These are phyloP conservation scores for Xestobium rufovillosum DNA, from an alignment of 2,888 invertebrate species.

Conservation along the genomic window DNA sequence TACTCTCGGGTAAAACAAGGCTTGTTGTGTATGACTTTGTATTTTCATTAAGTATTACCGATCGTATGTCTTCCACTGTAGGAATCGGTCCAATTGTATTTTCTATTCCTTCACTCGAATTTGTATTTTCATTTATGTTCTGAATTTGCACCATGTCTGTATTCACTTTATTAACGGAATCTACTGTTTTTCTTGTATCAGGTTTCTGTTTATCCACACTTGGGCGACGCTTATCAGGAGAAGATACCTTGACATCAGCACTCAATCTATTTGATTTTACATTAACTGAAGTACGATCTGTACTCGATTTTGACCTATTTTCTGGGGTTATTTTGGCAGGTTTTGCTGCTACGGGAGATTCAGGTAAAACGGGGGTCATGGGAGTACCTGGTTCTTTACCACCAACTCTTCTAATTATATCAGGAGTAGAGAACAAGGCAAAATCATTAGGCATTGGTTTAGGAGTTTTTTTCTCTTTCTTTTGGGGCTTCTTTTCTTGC, in stretches of 20 bases:
- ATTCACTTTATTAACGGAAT: slow-evolving; percentile 1
- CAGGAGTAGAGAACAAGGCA: slow-evolving; percentile 69
- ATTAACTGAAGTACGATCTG: slow-evolving; percentile 23
- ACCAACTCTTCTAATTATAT: slow-evolving; percentile 63
- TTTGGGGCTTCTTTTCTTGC: slow-evolving; percentile 33
- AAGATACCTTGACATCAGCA: slow-evolving; percentile 25
- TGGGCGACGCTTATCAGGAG: not conserved
- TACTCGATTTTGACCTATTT: slow-evolving; percentile 34
- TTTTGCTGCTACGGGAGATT: slow-evolving; percentile 24
- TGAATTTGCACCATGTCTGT: not conserved
- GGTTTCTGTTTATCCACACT: not conserved
- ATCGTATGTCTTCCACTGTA: slow-evolving; percentile 35
- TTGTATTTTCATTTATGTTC: not conserved
- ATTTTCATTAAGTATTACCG: slow-evolving; percentile 37
- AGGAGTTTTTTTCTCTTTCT: slow-evolving; percentile 43
- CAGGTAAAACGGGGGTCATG: slow-evolving; percentile 25
- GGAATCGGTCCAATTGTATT: slow-evolving; percentile 25
- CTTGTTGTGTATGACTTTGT: slow-evolving; percentile 34
- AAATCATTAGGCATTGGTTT: slow-evolving; percentile 55
- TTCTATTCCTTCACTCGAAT: not conserved
- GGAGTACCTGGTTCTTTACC: slow-evolving; percentile 35
- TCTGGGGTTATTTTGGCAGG: slow-evolving; percentile 37
- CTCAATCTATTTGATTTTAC: slow-evolving; percentile 29
- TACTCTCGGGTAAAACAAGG: slow-evolving; percentile 25
- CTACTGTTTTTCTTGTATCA: slow-evolving; percentile 2